Conservation (phyloP, 2,888 invertebrate species). For the Pocota personata region DNA sequence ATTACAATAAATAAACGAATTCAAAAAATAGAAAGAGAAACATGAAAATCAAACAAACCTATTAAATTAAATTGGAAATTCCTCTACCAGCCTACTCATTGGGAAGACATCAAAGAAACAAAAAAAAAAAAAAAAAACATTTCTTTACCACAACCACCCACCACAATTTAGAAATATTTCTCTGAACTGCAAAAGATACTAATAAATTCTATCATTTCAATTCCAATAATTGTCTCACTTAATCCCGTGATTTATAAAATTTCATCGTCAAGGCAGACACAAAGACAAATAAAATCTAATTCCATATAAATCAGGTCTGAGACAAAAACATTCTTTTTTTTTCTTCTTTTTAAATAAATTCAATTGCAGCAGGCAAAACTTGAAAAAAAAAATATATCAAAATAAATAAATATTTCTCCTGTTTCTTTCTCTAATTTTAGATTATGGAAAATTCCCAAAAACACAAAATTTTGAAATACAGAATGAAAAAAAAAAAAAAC, state of each 20-base stretch:
- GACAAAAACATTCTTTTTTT: not conserved
- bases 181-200: not conserved
- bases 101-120: not conserved
- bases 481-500: constrained; percentile 7
- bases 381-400: not conserved
- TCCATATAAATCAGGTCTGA: constrained; percentile 36
- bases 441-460: constrained; percentile 49
- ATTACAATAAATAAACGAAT: not conserved
- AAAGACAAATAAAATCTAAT: not conserved
- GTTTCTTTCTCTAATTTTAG: constrained; percentile 25
- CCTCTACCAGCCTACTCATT: not conserved
- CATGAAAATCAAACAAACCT: not conserved
- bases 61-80: not conserved
- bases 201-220: constrained; percentile 1
- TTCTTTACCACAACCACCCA: not conserved
- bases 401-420: not conserved
- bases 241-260: constrained; percentile 20
- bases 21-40: not conserved
- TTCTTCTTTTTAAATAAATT: no score
- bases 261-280: not conserved
- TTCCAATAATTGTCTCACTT: constrained; percentile 16
- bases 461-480: constrained; percentile 15
- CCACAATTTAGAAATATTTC: not conserved
- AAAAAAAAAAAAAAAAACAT: not conserved
- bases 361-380: constrained; percentile 13